phyloP scores from a whole-genome alignment of 2,888 invertebrate genomes.

The Rhodophaea formosa region DNA sequence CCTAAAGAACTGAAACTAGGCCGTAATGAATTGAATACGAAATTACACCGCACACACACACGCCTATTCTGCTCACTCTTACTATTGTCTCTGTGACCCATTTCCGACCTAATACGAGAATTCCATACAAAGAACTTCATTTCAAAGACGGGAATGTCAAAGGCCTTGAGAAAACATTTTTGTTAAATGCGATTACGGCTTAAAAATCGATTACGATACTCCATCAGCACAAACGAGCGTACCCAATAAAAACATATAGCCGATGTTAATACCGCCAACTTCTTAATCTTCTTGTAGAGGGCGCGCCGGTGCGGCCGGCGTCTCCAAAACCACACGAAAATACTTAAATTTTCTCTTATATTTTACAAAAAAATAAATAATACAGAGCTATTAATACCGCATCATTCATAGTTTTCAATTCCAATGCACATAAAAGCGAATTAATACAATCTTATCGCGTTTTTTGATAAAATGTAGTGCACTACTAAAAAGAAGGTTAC shows the following conservation, averaged over 20 bases:
- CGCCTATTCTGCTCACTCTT: conserved; percentile 41
- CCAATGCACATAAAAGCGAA: background rate
- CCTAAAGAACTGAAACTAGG: conserved; percentile 44
- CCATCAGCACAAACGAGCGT: conserved; percentile 13
- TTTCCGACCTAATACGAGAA: conserved; percentile 49
- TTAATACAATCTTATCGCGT: background rate
- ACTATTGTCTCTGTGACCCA: conserved; percentile 71
- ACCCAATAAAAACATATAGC: conserved; percentile 23
- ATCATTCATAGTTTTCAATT: background rate
- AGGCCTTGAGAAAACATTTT: conserved; percentile 14
- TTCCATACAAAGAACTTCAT: conserved; percentile 35
- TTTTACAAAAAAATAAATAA: background rate
- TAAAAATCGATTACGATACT: conserved; percentile 19
- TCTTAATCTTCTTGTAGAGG: conserved; percentile 32
- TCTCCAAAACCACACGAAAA: conserved; percentile 1
- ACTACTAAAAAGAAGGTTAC: background rate
- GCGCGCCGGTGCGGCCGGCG: conserved; percentile 28
- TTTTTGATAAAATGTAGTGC: background rate
- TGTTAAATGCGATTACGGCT: conserved; percentile 7
- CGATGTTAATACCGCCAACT: conserved; percentile 33
- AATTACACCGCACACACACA: conserved; percentile 41
- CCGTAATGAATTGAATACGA: conserved; percentile 55
- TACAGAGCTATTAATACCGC: background rate
- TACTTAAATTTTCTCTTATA: background rate
- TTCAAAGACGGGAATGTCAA: background rate